Conservation (phyloP, 2,113 vertebrate species). For the Pyxicephalus adspersus region DNA sequence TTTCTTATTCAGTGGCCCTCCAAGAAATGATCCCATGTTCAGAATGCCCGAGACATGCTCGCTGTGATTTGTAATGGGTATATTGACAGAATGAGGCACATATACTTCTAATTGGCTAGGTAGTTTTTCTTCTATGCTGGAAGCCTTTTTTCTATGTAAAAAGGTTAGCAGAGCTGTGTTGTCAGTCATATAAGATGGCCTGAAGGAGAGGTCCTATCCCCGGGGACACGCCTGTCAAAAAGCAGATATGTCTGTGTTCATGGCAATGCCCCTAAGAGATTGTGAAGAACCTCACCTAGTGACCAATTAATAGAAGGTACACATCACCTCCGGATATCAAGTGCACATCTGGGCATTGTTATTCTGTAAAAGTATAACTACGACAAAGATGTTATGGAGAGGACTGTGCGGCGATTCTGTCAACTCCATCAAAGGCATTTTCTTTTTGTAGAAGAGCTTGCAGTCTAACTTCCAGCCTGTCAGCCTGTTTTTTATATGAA, state of each 20-base stretch:
- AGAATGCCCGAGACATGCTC: no score
- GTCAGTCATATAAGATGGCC: constrained; percentile 39
- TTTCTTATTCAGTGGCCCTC: no score
- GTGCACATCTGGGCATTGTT: constrained; percentile 50
- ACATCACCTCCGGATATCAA: constrained; percentile 39
- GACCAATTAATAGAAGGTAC: constrained; percentile 52
- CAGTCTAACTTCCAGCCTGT: neutral
- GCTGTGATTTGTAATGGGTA: neutral
- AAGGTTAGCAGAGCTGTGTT: constrained; percentile 25
- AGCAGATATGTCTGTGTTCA: constrained; percentile 36
- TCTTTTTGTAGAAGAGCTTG: constrained; percentile 2
- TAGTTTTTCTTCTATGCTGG: neutral
- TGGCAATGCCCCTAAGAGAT: constrained; percentile 33
- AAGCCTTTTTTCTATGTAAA: constrained; percentile 29
- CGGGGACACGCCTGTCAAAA: constrained; percentile 39
- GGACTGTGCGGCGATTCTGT: neutral
- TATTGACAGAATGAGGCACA: neutral
- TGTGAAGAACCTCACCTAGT: constrained; percentile 45
- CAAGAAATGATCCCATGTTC: no score
- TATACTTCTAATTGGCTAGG: neutral
- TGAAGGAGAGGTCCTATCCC: constrained; percentile 41
- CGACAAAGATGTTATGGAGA: constrained; percentile 40
- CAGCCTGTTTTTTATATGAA: no score
- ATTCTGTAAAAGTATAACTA: neutral
- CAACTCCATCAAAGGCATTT: neutral